Base-by-base conservation (phyloP, 1,140 invertebrate genomes). In the Bilobella aurantiaca region DNA sequence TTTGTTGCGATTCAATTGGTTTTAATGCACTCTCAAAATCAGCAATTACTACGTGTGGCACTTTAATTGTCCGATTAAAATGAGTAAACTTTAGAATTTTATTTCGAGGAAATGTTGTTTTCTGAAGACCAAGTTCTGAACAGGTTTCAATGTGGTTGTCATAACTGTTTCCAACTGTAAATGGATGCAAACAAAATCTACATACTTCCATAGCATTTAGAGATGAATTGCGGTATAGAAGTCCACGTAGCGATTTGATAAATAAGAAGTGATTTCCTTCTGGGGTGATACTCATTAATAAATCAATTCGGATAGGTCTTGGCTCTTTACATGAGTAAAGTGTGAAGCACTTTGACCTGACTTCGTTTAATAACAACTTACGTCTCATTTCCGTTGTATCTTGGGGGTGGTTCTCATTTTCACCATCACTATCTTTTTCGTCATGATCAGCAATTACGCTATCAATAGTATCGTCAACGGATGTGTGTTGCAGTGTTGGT, bases 11-110 rank as follows among this genome's bases (percentile, higher is more conserved):
- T 1, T 61, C n/a, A 16, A 21, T 8, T 32, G 58, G 21, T 42
- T 57, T 27, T 23, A 32, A 18, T 16, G 25, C 57, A 1, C 27
- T 58, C 25, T 67, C 66, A 60, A 67, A 63, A 29, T 67, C 66
- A 14, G 62, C 61, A 32, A 58, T n/a, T 8, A 67, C 58, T 0
- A 62, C 31, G 47, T 64, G 49, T 0, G 62, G 58, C 3, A 59
- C 2, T 25, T 61, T 56, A n/a, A 49, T 37, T 28, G 64, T 65
- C 0, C 58, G 12, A 1, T n/a, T 1, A 25, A 14, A 65, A 3
- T 65, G 23, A 0, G 27, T 21, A 27, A 65, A 65, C 28, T 49
- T 53, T 5, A 65, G 57, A 34, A 14, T 3, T 29, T 53, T 34
- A 18, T 65, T 1, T 21, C 53, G 49, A 1, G 64, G 64, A 31